phyloP scores from a whole-genome alignment of 2,888 invertebrate genomes.

The Coelogynopora nodosa region DNA sequence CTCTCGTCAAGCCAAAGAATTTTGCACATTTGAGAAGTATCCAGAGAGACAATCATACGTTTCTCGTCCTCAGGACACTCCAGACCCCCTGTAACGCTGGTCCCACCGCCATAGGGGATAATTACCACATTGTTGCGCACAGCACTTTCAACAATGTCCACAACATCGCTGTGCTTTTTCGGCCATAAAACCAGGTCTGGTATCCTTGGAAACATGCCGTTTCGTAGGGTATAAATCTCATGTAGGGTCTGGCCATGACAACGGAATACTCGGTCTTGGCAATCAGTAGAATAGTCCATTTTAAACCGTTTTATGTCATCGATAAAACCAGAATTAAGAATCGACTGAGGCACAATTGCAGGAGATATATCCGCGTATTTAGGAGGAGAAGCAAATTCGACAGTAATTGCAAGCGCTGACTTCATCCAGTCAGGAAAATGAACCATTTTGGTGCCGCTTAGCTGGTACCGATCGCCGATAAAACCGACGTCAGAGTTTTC shows the following conservation, averaged over 20 bases:
- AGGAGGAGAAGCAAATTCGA: constrained; percentile 57
- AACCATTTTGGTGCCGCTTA: constrained; percentile 67
- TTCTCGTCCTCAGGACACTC: constrained; percentile 76
- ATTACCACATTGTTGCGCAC: constrained; percentile 73
- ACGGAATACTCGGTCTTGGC: constrained; percentile 77
- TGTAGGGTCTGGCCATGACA: constrained; percentile 85
- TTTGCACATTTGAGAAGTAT: constrained; percentile 91
- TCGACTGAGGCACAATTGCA: not conserved
- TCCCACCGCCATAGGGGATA: constrained; percentile 90
- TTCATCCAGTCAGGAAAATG: constrained; percentile 77
- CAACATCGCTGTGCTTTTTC: constrained; percentile 76
- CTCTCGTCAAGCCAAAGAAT: constrained; percentile 86
- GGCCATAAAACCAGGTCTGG: constrained; percentile 94
- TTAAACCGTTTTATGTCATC: constrained; percentile 65
- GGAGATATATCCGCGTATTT: not conserved
- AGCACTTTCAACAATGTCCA: constrained; percentile 74
- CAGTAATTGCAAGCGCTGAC: constrained; percentile 69
- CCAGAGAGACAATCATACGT: constrained; percentile 79
- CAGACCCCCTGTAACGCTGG: constrained; percentile 82
- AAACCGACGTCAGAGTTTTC: constrained; percentile 70
- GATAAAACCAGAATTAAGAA: constrained; percentile 64
- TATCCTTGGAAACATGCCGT: constrained; percentile 73
- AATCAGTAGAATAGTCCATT: constrained; percentile 70
- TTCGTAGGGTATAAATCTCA: constrained; percentile 76
- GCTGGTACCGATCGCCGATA: constrained; percentile 72